phyloP scores from a whole-genome alignment of 1,140 invertebrate species.

The Paramacrobiotus metropolitanus region DNA sequence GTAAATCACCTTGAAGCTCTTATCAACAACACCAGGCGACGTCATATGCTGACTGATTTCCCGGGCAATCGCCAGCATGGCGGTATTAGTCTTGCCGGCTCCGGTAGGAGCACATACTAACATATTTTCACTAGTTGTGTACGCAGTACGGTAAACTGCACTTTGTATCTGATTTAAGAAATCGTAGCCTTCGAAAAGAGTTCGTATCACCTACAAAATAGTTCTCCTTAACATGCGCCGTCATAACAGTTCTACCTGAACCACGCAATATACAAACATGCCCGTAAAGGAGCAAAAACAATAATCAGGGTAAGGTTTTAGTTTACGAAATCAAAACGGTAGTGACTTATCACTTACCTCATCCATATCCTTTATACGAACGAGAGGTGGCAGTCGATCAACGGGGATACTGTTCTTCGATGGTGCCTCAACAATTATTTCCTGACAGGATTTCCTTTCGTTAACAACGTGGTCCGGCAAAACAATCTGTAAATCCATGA shows the following conservation, averaged over 20 bases:
- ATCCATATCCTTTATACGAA: neutral
- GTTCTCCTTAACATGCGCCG: neutral
- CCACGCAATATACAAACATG: no score
- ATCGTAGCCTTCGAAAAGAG: slow-evolving; percentile 50
- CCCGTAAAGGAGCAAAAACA: no score
- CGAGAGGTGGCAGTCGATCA: neutral
- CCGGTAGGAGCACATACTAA: slow-evolving; percentile 86
- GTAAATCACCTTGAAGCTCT: slow-evolving; percentile 83
- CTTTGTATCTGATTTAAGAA: slow-evolving; percentile 80
- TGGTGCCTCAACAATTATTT: neutral
- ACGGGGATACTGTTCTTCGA: neutral
- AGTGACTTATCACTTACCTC: no score
- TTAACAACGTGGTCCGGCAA: neutral
- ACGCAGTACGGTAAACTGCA: slow-evolving; percentile 79
- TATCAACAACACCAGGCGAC: slow-evolving; percentile 54
- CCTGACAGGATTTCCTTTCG: neutral
- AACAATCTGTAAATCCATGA: neutral
- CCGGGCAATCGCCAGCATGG: slow-evolving; percentile 70
- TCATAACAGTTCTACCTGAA: neutral
- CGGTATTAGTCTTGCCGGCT: slow-evolving; percentile 95
- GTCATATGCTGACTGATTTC: slow-evolving; percentile 60
- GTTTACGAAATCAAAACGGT: no score
- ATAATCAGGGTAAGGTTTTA: no score
- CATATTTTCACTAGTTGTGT: slow-evolving; percentile 87
- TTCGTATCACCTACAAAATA: neutral